Percentiles rank a stretch among this genome's conserved stretches.
These are phyloP conservation scores for Rhinolophus ferrumequinum DNA, from an alignment of 2,113 vertebrate genomes.

Conservation along the genomic window DNA sequence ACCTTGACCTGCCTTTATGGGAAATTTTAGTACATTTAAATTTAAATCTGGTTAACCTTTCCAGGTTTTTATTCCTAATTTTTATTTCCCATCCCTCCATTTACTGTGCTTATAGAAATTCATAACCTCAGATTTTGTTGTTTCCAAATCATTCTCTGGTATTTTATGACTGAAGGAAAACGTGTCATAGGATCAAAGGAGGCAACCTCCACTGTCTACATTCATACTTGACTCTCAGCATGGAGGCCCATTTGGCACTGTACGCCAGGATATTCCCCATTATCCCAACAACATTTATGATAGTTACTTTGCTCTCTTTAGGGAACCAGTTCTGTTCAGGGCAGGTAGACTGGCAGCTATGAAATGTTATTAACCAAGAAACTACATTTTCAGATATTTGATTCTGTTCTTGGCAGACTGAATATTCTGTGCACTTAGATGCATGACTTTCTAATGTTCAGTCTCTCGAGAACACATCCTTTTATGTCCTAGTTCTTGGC, in stretches of 20 bases:
- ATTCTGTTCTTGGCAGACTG: conserved; percentile 44
- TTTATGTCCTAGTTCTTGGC: conserved; percentile 59
- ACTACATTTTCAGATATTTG: conserved; percentile 49
- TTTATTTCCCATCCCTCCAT: background rate
- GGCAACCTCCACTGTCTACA: background rate
- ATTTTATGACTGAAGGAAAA: background rate
- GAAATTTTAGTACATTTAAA: background rate
- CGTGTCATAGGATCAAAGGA: background rate
- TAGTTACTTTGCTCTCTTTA: background rate
- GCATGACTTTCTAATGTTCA: conserved; percentile 48
- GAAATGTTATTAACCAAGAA: conserved; percentile 51
- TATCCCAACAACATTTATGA: background rate
- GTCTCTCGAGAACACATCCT: conserved; percentile 54
- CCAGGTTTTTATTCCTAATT: background rate
- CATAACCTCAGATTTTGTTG: background rate
- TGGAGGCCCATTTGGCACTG: background rate
- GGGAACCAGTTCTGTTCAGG: background rate
- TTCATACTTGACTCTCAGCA: background rate
- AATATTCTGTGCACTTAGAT: conserved; percentile 39
- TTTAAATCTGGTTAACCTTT: background rate
- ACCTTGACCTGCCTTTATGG: background rate
- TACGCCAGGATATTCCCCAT: background rate
- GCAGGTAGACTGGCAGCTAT: background rate
- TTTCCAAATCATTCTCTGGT: background rate
- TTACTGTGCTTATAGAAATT: background rate